Evolutionary conservation across 1,140 invertebrate genomes (phyloP).

Genomic region (Chrysomallon squamiferum): DNA sequence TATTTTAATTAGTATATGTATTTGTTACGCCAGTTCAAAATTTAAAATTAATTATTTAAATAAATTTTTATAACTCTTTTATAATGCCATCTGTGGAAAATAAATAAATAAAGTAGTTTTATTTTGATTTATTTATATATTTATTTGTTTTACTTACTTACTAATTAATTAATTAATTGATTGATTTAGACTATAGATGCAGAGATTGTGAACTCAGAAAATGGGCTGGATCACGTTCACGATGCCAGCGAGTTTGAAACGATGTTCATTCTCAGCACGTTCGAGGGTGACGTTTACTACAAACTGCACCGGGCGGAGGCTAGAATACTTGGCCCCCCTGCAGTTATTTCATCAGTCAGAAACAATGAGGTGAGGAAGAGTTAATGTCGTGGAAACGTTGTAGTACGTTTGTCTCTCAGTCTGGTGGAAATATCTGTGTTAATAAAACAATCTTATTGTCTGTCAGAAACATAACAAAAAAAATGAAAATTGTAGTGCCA

Average conservation of each 20-base stretch:
- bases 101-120: too few relatives aligned
- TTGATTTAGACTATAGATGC: constrained; percentile 9
- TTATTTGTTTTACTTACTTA: too few relatives aligned
- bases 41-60: too few relatives aligned
- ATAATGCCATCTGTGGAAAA: too few relatives aligned
- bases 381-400: too few relatives aligned
- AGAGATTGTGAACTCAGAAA: constrained; percentile 41
- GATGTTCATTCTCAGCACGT: constrained; percentile 75
- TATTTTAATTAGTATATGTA: too few relatives aligned
- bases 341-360: constrained; percentile 54
- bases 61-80: too few relatives aligned
- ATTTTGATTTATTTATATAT: too few relatives aligned
- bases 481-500: background rate
- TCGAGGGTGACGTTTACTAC: constrained; percentile 73
- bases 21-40: too few relatives aligned
- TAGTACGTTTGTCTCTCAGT: background rate
- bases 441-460: background rate
- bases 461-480: background rate
- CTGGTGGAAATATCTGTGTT: background rate
- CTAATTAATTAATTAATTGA: too few relatives aligned
- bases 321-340: constrained; percentile 59
- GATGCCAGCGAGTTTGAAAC: constrained; percentile 66
- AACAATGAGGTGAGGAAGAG: constrained; percentile 51
- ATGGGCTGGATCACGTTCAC: constrained; percentile 49
- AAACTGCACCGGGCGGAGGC: constrained; percentile 70